phyloP scores from a whole-genome alignment of 2,113 vertebrate species.

The Mastomys coucha region DNA sequence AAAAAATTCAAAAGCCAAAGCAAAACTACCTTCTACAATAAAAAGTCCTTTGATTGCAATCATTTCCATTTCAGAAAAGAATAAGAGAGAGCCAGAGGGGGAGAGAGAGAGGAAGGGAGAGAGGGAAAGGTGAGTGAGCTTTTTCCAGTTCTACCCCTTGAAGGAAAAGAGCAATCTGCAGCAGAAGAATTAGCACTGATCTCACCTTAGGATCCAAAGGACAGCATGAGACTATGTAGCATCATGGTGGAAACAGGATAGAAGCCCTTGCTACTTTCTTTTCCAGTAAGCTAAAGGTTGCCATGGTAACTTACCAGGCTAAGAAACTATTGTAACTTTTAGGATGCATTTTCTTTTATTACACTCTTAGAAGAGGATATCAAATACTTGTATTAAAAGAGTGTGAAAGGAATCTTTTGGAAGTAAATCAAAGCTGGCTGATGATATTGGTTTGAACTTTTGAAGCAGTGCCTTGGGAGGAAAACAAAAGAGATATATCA shows the following conservation, averaged over 20 bases:
- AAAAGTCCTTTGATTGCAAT: background rate
- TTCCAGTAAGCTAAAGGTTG: slow-evolving; percentile 55
- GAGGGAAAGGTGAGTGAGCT: background rate
- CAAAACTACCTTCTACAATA: background rate
- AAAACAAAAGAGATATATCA: slow-evolving; percentile 42
- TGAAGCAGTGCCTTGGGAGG: slow-evolving; percentile 12
- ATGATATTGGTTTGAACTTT: slow-evolving; percentile 34
- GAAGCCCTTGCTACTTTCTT: slow-evolving; percentile 29
- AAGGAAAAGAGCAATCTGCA: background rate
- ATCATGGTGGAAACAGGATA: slow-evolving; percentile 25
- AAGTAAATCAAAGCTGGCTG: slow-evolving; percentile 35
- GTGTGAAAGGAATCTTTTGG: slow-evolving; percentile 35
- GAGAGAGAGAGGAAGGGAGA: background rate
- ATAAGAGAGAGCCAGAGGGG: background rate
- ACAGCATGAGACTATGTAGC: background rate
- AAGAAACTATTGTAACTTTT: slow-evolving; percentile 42
- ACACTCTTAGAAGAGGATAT: slow-evolving; percentile 39
- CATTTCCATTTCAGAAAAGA: background rate
- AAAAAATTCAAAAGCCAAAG: slow-evolving; percentile 40
- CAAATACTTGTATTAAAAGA: slow-evolving; percentile 25
- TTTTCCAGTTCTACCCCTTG: background rate
- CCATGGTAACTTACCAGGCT: slow-evolving; percentile 64
- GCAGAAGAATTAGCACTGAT: background rate
- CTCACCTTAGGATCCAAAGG: background rate
- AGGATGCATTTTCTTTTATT: slow-evolving; percentile 20